Base-by-base conservation (phyloP, 2,797 vertebrate species). In the Tenualosa thibaudeaui region DNA sequence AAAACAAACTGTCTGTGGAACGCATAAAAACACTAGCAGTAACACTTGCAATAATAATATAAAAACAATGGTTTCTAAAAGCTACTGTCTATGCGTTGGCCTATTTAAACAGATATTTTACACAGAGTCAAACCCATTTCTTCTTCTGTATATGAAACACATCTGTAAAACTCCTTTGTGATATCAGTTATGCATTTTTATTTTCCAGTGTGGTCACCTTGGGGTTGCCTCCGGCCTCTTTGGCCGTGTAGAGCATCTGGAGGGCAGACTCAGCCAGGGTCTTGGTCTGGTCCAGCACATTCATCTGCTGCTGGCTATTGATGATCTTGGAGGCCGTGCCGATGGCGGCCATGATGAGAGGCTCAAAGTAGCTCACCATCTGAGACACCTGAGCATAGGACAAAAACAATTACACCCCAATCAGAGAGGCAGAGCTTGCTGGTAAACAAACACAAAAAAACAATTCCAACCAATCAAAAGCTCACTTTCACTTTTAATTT, bases 261-360 rank as follows among this genome's bases (percentile, higher is more conserved):
- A 99, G 92, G 54, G 98, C 98, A 0, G 98, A 99, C 91, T 99
- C 98, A 0, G 97, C 95, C 92, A 99, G 93, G 0, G 97, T 99
- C 91, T 99, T 99, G 68, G 97, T 99, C 93, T 99, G 98, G 92
- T 99, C 98, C 91, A 99, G 94, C 24, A 99, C 97, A 5, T 96
- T 98, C 98, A 99, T 99, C 95, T 99, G 98, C 94, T 99, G 98
- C 71, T 99, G 98, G 90, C 98, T 98, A 93, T 97, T 99, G 78
- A 98, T 89, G 0, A 98, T 97, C 94, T 99, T 99, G 71, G 98
- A 99, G 0, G 98, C 97, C 8, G 97, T 96, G 0, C 97, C 98
- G 0, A 99, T 94, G 46, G 97, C 95, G 0, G 98, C 98, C 94
- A 98, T 95, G 81, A 98, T 98, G 82, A 99, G 96, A 0, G 98